Percentiles rank a stretch among this genome's conserved stretches.
phyloP scores from a whole-genome alignment of 2,113 vertebrate genomes.

The Tor tambroides region DNA sequence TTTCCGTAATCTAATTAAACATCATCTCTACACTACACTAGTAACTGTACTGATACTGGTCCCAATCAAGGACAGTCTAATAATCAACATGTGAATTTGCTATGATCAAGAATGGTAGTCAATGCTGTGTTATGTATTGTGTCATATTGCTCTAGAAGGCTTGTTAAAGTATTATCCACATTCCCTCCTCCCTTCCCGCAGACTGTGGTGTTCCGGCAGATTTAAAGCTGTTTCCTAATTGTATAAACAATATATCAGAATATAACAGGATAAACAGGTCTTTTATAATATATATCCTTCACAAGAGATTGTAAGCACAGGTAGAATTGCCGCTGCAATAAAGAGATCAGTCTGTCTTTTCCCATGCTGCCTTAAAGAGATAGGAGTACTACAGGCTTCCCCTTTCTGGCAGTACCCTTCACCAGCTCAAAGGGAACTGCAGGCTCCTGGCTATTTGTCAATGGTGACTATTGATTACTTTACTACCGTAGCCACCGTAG shows the following conservation, averaged over 20 bases:
- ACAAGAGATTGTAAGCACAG: constrained; percentile 4
- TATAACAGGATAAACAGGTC: neutral
- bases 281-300: neutral
- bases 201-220: constrained; percentile 46
- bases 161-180: neutral
- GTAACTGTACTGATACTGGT: neutral
- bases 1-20: neutral
- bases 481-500: constrained; percentile 52
- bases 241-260: neutral
- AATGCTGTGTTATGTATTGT: neutral
- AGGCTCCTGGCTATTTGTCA: constrained; percentile 70
- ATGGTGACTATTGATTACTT: constrained; percentile 73
- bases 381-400: constrained; percentile 67
- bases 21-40: neutral
- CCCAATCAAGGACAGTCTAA: neutral
- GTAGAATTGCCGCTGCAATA: constrained; percentile 46
- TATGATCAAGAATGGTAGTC: neutral
- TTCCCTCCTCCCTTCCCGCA: constrained; percentile 6
- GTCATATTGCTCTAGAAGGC: constrained; percentile 21
- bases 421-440: constrained; percentile 67
- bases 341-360: constrained; percentile 65
- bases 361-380: constrained; percentile 65
- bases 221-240: neutral
- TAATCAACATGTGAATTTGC: neutral
- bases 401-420: constrained; percentile 64